phyloP scores from a whole-genome alignment of 2,888 invertebrate genomes.

The Philopedon plagiatum region DNA sequence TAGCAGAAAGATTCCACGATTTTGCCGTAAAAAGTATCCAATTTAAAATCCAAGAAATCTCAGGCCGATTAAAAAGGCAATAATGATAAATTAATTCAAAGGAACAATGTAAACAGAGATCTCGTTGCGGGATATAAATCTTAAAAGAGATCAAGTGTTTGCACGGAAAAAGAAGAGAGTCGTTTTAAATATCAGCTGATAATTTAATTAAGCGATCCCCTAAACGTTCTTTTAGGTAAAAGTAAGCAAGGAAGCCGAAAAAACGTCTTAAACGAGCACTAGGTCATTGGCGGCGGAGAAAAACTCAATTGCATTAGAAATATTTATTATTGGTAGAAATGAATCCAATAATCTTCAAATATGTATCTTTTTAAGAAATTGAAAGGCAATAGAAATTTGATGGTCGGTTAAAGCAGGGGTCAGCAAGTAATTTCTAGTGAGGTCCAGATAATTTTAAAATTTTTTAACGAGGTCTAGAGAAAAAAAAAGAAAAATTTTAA shows the following conservation, averaged over 20 bases:
- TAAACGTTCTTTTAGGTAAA: slow-evolving; percentile 47
- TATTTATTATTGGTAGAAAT: too few species aligned
- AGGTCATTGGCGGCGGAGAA: slow-evolving; percentile 33
- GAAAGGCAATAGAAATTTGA: too few species aligned
- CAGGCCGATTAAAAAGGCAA: slow-evolving; percentile 46
- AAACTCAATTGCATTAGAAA: not conserved
- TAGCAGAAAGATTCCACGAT: too few species aligned
- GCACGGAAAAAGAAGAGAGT: slow-evolving; percentile 55
- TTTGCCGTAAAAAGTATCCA: slow-evolving; percentile 23
- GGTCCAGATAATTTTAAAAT: too few species aligned
- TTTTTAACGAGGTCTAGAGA: too few species aligned
- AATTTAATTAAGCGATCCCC: slow-evolving; percentile 69
- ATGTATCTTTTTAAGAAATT: too few species aligned
- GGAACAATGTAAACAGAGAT: slow-evolving; percentile 50
- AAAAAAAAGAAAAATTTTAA: too few species aligned
- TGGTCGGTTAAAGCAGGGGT: too few species aligned
- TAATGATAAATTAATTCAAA: slow-evolving; percentile 51
- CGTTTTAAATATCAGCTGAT: slow-evolving; percentile 69
- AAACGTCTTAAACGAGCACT: slow-evolving; percentile 9
- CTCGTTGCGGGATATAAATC: slow-evolving; percentile 49
- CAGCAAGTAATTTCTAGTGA: too few species aligned
- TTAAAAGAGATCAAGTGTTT: slow-evolving; percentile 51
- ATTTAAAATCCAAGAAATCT: slow-evolving; percentile 29
- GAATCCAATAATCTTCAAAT: not conserved
- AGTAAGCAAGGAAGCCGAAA: slow-evolving; percentile 27